Conservation (phyloP, 2,888 invertebrate genomes). For the Chloromyia formosa region DNA sequence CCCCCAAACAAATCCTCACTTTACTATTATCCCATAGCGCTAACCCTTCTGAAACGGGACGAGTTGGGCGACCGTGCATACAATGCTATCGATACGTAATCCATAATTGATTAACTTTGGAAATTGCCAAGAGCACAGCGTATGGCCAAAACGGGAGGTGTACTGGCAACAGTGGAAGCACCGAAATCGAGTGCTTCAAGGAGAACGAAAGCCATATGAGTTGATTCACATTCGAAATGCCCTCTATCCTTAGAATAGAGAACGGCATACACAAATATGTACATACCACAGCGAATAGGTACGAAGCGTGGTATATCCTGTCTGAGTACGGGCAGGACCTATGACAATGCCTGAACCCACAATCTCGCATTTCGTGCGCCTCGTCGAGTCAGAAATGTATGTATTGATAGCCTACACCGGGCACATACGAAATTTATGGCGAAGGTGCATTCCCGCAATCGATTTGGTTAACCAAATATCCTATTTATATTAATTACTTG, state of each 20-base stretch:
- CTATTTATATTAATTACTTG: conserved; percentile 49
- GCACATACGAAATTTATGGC: conserved; percentile 45
- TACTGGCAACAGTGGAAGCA: background rate
- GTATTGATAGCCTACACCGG: conserved; percentile 5
- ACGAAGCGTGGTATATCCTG: background rate
- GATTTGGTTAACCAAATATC: conserved; percentile 49
- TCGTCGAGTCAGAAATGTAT: no score
- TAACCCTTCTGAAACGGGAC: background rate
- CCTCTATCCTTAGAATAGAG: conserved; percentile 3
- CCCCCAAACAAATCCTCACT: no score
- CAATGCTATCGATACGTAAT: conserved; percentile 43
- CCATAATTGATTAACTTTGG: conserved; percentile 41
- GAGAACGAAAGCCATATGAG: conserved; percentile 28
- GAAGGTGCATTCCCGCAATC: conserved; percentile 46
- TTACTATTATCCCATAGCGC: no score
- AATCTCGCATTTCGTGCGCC: no score
- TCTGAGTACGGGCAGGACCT: background rate
- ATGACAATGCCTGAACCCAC: no score
- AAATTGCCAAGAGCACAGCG: conserved; percentile 24
- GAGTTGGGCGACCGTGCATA: conserved; percentile 17
- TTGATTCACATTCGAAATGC: conserved; percentile 8
- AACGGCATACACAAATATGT: no score
- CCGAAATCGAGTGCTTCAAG: conserved; percentile 30
- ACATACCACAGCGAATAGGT: no score
- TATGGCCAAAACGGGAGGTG: background rate